Base-by-base conservation (phyloP, 2,797 vertebrate species). In the Eulemur rubriventer region DNA sequence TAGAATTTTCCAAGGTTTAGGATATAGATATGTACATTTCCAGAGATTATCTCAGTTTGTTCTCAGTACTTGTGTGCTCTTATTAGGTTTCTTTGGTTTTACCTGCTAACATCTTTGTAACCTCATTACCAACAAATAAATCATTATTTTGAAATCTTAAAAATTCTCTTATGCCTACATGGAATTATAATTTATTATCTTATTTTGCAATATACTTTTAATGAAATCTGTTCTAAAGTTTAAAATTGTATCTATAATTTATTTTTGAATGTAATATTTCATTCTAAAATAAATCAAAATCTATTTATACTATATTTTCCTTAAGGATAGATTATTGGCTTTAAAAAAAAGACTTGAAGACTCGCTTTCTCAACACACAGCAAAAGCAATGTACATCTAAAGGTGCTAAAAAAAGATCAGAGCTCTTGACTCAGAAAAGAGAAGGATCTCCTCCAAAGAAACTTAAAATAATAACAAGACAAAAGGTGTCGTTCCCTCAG, bases 231-330 rank as follows among this genome's bases (percentile, higher is more conserved):
- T 50, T 52, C 6, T 61, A 33, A 94, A 81, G 6, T 73, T 88
- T 43, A 46, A 63, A 63, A 52, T 70, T 26, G 12, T 33, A 61
- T 57, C 8, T 72, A 1, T 22, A 65, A 14, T 43, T 46, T 28
- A 70, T 81, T 89, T 65, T 57, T 38, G 0, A 89, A 95, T 57
- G 24, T 83, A 73, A 50, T 46, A 89, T 75, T 80, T 70, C 73
- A 93, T 88, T 67, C 35, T 69, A 69, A 95, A 91, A 38, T 65
- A 30, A 75, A 83, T 80, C 63, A 70, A 83, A 82, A 85, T 55
- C 10, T 38, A 93, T 61, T 82, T 59, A 50, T 0, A 48, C 18
- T 63, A 16, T 14, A 65, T 73, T 76, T 59, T 67, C 35, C 24
- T 85, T 84, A 89, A 73, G 41, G 8, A 70, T 2, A 82, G 13